Conservation (phyloP, 2,113 vertebrate genomes). For the Hippocampus comes region DNA sequence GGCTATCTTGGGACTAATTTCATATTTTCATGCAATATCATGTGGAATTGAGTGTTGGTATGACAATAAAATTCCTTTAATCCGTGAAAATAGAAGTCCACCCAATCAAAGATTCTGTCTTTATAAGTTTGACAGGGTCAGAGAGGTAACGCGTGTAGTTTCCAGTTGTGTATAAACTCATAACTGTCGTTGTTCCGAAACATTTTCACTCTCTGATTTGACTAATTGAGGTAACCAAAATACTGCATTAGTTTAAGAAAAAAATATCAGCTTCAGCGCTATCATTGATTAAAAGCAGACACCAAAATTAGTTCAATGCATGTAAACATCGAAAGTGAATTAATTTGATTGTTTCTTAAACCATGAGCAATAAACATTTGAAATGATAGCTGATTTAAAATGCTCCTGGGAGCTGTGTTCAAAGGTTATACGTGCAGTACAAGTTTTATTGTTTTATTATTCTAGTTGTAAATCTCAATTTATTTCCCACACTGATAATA, state of each 20-base stretch:
- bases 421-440: not conserved
- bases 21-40: too few relatives aligned
- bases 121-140: not conserved
- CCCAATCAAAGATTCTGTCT: not conserved
- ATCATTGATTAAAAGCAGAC: not conserved
- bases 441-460: not conserved
- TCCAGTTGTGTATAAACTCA: not conserved
- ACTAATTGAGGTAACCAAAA: not conserved
- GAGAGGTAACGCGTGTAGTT: not conserved
- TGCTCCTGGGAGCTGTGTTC: not conserved
- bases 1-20: too few relatives aligned
- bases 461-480: not conserved
- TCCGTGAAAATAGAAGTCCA: too few relatives aligned
- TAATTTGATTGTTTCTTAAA: not conserved
- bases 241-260: not conserved
- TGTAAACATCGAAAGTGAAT: not conserved
- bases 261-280: not conserved
- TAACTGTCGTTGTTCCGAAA: not conserved
- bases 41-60: too few relatives aligned
- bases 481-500: not conserved
- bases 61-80: too few relatives aligned
- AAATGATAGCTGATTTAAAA: not conserved
- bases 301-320: not conserved
- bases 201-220: not conserved
- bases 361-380: not conserved